phyloP scores from a whole-genome alignment of 2,888 invertebrate genomes.

The Crocallis elinguaria region DNA sequence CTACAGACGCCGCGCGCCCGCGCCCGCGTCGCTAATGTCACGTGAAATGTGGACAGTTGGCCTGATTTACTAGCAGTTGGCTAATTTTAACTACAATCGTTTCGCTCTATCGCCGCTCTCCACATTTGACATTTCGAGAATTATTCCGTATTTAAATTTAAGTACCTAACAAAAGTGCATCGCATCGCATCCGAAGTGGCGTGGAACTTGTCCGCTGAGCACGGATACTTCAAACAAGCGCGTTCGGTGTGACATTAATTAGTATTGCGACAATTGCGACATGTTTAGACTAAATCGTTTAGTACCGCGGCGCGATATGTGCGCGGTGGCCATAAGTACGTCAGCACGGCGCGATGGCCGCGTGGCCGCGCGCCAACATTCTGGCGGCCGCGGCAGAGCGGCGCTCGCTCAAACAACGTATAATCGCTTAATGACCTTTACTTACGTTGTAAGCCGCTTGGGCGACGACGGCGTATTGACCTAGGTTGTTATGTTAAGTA shows the following conservation, averaged over 20 bases:
- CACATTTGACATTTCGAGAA: slow-evolving; percentile 5
- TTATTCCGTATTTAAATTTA: slow-evolving; percentile 1
- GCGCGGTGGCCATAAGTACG: not conserved
- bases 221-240: not conserved
- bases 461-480: not conserved
- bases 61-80: slow-evolving; percentile 28
- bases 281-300: not conserved
- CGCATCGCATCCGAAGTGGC: not conserved
- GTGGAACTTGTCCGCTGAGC: not conserved
- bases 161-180: no score
- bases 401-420: not conserved
- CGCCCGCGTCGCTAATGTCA: slow-evolving; percentile 16
- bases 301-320: not conserved
- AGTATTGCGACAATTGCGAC: not conserved
- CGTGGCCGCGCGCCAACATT: slow-evolving; percentile 12
- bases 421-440: slow-evolving; percentile 12
- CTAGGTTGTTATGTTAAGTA: slow-evolving; percentile 6
- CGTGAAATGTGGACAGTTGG: slow-evolving; percentile 23
- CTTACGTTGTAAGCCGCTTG: not conserved
- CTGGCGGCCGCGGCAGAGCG: not conserved
- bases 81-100: slow-evolving; percentile 29
- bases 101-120: slow-evolving; percentile 10
- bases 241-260: not conserved
- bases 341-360: not conserved
- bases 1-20: not conserved